Evolutionary conservation across 2,888 invertebrate genomes (phyloP), one percentile per base, ranked within the genome.

Genomic region (Crocallis elinguaria): DNA sequence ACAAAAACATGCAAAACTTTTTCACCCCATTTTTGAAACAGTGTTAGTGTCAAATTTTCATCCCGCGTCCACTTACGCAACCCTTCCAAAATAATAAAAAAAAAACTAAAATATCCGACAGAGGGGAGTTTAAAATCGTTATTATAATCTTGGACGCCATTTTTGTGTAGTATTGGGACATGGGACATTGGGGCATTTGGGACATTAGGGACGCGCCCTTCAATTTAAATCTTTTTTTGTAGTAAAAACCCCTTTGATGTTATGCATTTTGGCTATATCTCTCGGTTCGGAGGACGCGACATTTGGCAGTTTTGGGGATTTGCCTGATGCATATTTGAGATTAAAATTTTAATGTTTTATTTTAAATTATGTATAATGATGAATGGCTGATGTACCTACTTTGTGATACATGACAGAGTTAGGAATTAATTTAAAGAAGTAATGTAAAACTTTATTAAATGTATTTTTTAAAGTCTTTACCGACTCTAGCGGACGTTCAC

Each of bases 91-190:
- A 52, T 45, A 52, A 52, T 46, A 52, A 82, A 79, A 79, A 79
- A 43, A 79, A 79, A 80, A 82, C 73, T 75, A 78, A 84, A 86
- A 81, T 77, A 80, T 84, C 80, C 68, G 50, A 53, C 50, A 62
- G 69, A 73, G 84, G 88, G 89, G 86, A 86, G 82, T 84, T 87
- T 85, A 89, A 89, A 90, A 91, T 89, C 89, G 89, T 91, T 91
- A 91, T 89, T 89, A 91, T 90, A 90, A 91, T 89, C 89, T 90
- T 85, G 90, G 88, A 85, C 86, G 89, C 88, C 87, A 88, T 89
- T 86, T 64, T 86, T 86, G 81, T 77, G 76, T 72, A 73, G 69
- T 70, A 73, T 43, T 21, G 7, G 39, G n/a, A n/a, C n/a, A n/a
- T n/a, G n/a, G n/a, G n/a, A n/a, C n/a, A n/a, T n/a, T n/a, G n/a